Evolutionary conservation across 2,888 invertebrate species (phyloP).

Genomic region (Lasioglossum vierecki): DNA sequence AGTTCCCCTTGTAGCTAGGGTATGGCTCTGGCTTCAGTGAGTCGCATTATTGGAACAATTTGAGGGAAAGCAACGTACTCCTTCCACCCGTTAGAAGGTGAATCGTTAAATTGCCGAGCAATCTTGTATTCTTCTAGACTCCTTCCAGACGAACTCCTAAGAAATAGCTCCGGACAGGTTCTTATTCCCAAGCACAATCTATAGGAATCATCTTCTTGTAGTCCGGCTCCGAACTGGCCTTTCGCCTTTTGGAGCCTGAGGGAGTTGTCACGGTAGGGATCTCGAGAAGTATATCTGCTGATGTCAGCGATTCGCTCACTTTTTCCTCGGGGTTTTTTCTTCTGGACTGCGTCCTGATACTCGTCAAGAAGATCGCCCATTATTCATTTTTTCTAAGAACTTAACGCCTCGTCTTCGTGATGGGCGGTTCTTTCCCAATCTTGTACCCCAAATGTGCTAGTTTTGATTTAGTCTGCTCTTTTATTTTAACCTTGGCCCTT

Average conservation of each 20-base stretch:
- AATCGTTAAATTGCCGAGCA: neutral
- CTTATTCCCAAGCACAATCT: neutral
- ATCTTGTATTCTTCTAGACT: neutral
- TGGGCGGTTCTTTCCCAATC: neutral
- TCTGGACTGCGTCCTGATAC: neutral
- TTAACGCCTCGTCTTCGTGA: neutral
- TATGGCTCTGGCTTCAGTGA: neutral
- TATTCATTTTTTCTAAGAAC: neutral
- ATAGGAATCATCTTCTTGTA: neutral
- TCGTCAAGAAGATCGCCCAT: neutral
- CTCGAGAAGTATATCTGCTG: neutral
- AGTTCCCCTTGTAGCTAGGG: neutral
- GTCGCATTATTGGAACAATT: neutral
- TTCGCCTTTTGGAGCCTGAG: neutral
- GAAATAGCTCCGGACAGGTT: neutral
- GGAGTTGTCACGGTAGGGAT: no score
- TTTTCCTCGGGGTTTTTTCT: neutral
- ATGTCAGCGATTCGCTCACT: neutral
- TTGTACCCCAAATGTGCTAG: neutral
- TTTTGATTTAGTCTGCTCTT: neutral
- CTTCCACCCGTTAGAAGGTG: neutral
- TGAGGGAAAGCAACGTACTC: neutral
- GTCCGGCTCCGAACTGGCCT: neutral
- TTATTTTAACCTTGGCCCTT: neutral
- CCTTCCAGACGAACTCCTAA: neutral